Percentiles rank a stretch among this genome's conserved stretches.
Evolutionary conservation across 2,113 vertebrate species (phyloP).

Genomic region (Genyomyrus donnyi): DNA sequence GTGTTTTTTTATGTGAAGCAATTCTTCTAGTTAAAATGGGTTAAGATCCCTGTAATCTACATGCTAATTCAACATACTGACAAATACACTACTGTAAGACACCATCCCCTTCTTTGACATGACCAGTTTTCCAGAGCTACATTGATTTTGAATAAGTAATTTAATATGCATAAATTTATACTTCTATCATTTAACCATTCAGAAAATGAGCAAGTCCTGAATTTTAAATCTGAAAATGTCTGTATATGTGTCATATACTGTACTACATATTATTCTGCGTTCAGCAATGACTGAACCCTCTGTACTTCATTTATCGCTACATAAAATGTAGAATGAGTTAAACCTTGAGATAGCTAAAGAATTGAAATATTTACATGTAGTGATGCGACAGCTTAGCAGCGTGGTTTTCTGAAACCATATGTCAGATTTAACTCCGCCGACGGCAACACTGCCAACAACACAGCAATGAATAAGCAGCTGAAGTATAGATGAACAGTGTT

Average conservation of each 20-base stretch:
- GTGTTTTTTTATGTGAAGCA: neutral
- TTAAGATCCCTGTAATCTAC: neutral
- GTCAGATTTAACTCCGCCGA: neutral
- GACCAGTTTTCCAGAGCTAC: neutral
- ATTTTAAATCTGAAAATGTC: neutral
- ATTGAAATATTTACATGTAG: neutral
- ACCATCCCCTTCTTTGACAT: neutral
- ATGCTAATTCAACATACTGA: neutral
- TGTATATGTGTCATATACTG: neutral
- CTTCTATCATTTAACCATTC: neutral
- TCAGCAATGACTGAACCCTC: neutral
- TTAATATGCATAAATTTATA: neutral
- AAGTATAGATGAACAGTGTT: neutral
- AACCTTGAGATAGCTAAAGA: neutral
- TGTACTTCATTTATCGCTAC: neutral
- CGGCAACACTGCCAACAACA: neutral
- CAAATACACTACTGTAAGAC: neutral
- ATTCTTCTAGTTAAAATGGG: neutral
- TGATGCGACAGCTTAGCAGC: neutral
- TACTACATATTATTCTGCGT: neutral
- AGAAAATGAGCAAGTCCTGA: neutral
- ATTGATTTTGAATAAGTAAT: neutral
- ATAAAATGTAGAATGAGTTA: neutral
- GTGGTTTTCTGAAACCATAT: neutral
- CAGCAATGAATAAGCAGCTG: neutral